These are phyloP conservation scores for Diarsia rubi DNA, from an alignment of 2,888 invertebrate genomes.

Conservation along the genomic window DNA sequence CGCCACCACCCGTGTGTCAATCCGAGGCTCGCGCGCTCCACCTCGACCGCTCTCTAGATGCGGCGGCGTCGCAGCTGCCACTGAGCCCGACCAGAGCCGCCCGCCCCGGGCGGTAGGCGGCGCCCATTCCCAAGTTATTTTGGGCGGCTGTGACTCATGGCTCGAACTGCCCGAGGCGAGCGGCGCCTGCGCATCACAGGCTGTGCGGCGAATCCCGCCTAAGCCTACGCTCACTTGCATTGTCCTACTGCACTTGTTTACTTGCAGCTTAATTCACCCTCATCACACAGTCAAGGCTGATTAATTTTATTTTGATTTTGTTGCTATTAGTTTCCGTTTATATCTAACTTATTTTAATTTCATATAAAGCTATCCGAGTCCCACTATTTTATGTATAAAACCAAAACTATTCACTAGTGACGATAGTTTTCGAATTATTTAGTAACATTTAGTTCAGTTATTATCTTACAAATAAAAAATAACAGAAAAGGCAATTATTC, in stretches of 20 bases:
- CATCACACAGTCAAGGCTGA: not conserved
- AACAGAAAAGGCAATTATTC: not conserved
- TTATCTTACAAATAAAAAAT: not conserved
- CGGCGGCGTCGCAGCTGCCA: slow-evolving; percentile 89
- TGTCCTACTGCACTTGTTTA: slow-evolving; percentile 29
- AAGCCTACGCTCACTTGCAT: slow-evolving; percentile 71
- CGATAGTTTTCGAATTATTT: not conserved
- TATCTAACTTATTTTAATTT: not conserved
- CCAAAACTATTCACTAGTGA: not conserved
- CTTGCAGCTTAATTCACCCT: not conserved
- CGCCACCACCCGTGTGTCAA: slow-evolving; percentile 85
- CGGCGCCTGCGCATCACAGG: slow-evolving; percentile 87
- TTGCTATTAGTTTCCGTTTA: not conserved
- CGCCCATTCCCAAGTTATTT: slow-evolving; percentile 89
- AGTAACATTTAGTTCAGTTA: slow-evolving; percentile 1
- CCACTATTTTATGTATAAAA: not conserved
- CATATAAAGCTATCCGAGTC: not conserved
- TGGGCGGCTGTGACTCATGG: slow-evolving; percentile 88
- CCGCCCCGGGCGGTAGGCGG: slow-evolving; percentile 90
- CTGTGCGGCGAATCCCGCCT: slow-evolving; percentile 75
- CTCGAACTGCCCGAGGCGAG: slow-evolving; percentile 81
- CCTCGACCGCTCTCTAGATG: slow-evolving; percentile 87
- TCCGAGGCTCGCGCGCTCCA: slow-evolving; percentile 81
- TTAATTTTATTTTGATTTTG: not conserved
- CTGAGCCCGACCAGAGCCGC: slow-evolving; percentile 86